A percentile compares a stretch with the other conserved stretches of the same genome.
These are phyloP conservation scores for Malurus cyaneus DNA, from an alignment of 2,113 vertebrate genomes.

Conservation along the genomic window DNA sequence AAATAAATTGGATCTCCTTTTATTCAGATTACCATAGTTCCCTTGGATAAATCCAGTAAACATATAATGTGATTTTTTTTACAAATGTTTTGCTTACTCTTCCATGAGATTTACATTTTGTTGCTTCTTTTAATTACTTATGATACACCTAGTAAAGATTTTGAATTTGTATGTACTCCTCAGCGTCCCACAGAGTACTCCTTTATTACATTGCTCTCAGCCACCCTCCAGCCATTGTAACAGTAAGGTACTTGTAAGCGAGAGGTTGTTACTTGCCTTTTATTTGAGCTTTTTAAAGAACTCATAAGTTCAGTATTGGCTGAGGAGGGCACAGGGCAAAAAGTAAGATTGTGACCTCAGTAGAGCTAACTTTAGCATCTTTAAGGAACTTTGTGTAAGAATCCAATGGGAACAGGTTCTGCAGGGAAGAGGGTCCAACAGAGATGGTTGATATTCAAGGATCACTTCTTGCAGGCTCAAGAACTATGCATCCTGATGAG, in stretches of 20 bases:
- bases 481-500: background rate
- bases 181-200: background rate
- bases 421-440: background rate
- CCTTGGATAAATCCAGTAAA: background rate
- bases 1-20: background rate
- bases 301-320: background rate
- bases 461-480: background rate
- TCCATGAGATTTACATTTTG: background rate
- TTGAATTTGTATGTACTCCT: background rate
- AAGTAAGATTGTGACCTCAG: background rate
- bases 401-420: background rate
- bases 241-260: background rate
- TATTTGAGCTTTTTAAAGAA: background rate
- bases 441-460: background rate
- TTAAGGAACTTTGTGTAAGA: background rate
- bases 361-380: background rate
- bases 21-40: background rate
- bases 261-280: background rate
- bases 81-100: background rate
- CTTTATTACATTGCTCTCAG: background rate
- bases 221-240: background rate
- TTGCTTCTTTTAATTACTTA: background rate
- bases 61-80: background rate
- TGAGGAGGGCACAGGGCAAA: background rate
- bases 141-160: background rate